Conservation (phyloP, 2,113 vertebrate genomes). For the Entelurus aequoreus region DNA sequence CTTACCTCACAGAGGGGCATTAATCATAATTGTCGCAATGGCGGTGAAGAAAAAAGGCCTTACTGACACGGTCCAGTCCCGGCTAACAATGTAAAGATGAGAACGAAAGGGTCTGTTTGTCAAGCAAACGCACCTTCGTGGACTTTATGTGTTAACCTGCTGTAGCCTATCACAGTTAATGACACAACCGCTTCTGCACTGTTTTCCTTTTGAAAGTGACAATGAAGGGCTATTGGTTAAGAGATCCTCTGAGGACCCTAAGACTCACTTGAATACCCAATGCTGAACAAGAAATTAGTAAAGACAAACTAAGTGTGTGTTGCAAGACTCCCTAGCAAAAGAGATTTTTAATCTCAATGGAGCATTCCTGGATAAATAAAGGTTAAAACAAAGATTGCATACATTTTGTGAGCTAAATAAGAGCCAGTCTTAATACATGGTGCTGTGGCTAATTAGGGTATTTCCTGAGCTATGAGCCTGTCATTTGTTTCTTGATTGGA, state of each 20-base stretch:
- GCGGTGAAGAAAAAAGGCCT: slow-evolving; percentile 28
- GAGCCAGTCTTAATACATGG: too few species aligned
- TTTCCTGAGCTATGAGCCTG: too few species aligned
- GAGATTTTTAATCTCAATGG: too few species aligned
- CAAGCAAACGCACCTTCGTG: slow-evolving; percentile 41
- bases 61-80: slow-evolving; percentile 31
- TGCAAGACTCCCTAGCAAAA: too few species aligned
- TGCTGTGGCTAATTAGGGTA: too few species aligned
- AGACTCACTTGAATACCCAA: not conserved
- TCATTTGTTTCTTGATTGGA: too few species aligned
- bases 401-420: too few species aligned
- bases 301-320: not conserved
- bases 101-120: slow-evolving; percentile 28
- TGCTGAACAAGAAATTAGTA: slow-evolving; percentile 3
- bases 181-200: slow-evolving; percentile 25
- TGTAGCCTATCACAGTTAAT: slow-evolving; percentile 10
- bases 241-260: slow-evolving; percentile 9
- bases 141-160: slow-evolving; percentile 24
- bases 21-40: slow-evolving; percentile 63
- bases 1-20: slow-evolving; percentile 42
- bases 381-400: too few species aligned
- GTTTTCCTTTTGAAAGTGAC: slow-evolving; percentile 31
- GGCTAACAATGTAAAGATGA: slow-evolving; percentile 16
- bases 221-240: slow-evolving; percentile 28
- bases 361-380: too few species aligned